Percentiles rank a stretch among this genome's conserved stretches.
Conservation (phyloP, 1,140 invertebrate genomes). For the Zaprionus camerounensis region DNA sequence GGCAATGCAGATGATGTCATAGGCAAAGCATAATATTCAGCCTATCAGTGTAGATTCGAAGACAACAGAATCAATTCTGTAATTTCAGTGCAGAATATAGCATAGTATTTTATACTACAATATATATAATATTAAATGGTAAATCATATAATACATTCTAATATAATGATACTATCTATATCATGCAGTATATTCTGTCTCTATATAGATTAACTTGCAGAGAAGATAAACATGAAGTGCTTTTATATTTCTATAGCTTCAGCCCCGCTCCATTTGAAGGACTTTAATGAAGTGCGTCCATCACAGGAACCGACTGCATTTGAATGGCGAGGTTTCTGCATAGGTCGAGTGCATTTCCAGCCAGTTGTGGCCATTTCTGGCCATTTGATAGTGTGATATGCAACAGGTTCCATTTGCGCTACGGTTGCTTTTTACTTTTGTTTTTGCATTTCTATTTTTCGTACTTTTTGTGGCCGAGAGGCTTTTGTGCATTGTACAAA, state of each 20-base stretch:
- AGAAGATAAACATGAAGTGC: too few relatives aligned
- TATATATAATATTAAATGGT: too few relatives aligned
- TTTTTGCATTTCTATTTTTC: background rate
- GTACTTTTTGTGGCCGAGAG: constrained; percentile 9
- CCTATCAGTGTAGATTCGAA: too few relatives aligned
- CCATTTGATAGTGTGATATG: background rate
- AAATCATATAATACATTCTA: too few relatives aligned
- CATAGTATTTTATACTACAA: too few relatives aligned
- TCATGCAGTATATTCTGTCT: too few relatives aligned
- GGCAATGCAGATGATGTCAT: too few relatives aligned
- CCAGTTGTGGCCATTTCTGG: background rate
- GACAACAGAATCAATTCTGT: too few relatives aligned
- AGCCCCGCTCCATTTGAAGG: background rate
- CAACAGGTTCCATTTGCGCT: constrained; percentile 9
- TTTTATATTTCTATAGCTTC: background rate
- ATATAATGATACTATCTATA: too few relatives aligned
- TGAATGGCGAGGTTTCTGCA: background rate
- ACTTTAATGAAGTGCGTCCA: background rate
- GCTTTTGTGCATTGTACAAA: constrained; percentile 16
- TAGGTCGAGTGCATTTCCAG: background rate
- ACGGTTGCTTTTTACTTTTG: background rate
- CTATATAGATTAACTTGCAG: too few relatives aligned
- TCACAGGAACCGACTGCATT: background rate
- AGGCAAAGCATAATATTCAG: too few relatives aligned
- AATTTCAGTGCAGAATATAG: too few relatives aligned